These are phyloP conservation scores for Palaemon carinicauda DNA, from an alignment of 1,140 invertebrate genomes.

Conservation along the genomic window DNA sequence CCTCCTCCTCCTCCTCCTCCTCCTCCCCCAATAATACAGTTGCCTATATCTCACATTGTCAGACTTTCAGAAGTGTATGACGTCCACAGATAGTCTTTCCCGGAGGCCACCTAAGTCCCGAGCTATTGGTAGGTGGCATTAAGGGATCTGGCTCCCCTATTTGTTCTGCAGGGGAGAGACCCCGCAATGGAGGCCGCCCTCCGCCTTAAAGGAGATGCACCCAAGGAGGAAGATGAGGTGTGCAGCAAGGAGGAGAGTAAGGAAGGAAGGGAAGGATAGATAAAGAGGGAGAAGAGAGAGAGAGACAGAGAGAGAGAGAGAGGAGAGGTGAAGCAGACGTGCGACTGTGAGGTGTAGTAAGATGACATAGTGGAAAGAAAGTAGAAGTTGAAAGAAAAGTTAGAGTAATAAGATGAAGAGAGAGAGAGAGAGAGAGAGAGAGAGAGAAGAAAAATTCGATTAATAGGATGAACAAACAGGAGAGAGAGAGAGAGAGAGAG, in stretches of 20 bases:
- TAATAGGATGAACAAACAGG: no score
- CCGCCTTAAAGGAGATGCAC: neutral
- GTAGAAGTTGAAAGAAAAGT: no score
- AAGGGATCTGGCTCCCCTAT: slow-evolving; percentile 44
- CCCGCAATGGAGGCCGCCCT: neutral
- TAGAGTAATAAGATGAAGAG: no score
- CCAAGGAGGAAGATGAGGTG: slow-evolving; percentile 7
- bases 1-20: neutral
- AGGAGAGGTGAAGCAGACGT: no score
- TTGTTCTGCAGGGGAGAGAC: slow-evolving; percentile 42
- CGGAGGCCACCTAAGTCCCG: slow-evolving; percentile 44
- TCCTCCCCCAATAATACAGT: slow-evolving; percentile 11
- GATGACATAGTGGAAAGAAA: no score
- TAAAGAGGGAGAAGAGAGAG: neutral
- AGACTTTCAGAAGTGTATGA: slow-evolving; percentile 45
- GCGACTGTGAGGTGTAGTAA: no score
- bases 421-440: no score
- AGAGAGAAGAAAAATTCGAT: no score
- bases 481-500: no score
- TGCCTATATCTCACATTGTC: slow-evolving; percentile 48
- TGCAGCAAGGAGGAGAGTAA: neutral
- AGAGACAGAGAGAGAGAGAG: no score
- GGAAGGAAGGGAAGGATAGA: neutral
- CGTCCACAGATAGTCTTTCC: slow-evolving; percentile 24
- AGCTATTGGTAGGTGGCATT: slow-evolving; percentile 51